Evolutionary conservation across 2,888 invertebrate genomes (phyloP).

Genomic region (Pyralis farinalis): DNA sequence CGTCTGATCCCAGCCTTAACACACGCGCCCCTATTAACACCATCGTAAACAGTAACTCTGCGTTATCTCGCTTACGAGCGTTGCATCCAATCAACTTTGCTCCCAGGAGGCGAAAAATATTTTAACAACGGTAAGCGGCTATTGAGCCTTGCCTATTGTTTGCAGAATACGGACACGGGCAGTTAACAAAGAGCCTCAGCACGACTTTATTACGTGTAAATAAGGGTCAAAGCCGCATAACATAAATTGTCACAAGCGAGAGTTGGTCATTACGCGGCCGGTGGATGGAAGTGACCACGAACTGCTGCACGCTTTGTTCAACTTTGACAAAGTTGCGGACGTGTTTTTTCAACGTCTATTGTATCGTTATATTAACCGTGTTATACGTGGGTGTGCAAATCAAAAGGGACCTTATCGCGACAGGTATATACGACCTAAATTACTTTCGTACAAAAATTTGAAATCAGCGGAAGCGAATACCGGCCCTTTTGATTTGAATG

Average conservation of each 20-base stretch:
- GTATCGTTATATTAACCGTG: too few relatives aligned
- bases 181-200: slow-evolving; percentile 7
- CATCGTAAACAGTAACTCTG: slow-evolving; percentile 35
- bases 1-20: not conserved
- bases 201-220: not conserved
- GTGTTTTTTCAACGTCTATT: not conserved
- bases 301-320: slow-evolving; percentile 5
- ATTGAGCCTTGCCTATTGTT: slow-evolving; percentile 18
- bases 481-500: too few relatives aligned
- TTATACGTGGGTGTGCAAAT: too few relatives aligned
- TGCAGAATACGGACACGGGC: slow-evolving; percentile 7
- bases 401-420: too few relatives aligned
- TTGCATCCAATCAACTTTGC: slow-evolving; percentile 52
- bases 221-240: not conserved
- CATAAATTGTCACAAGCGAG: not conserved
- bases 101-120: slow-evolving; percentile 51
- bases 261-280: not conserved
- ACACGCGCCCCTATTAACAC: slow-evolving; percentile 28
- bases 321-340: slow-evolving; percentile 4
- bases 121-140: slow-evolving; percentile 25
- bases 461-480: too few relatives aligned
- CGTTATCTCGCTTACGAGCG: slow-evolving; percentile 36
- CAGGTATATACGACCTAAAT: too few relatives aligned
- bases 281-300: not conserved
- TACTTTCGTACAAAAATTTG: too few relatives aligned